phyloP scores from a whole-genome alignment of 2,113 vertebrate species.

The Lucifuga dentata region DNA sequence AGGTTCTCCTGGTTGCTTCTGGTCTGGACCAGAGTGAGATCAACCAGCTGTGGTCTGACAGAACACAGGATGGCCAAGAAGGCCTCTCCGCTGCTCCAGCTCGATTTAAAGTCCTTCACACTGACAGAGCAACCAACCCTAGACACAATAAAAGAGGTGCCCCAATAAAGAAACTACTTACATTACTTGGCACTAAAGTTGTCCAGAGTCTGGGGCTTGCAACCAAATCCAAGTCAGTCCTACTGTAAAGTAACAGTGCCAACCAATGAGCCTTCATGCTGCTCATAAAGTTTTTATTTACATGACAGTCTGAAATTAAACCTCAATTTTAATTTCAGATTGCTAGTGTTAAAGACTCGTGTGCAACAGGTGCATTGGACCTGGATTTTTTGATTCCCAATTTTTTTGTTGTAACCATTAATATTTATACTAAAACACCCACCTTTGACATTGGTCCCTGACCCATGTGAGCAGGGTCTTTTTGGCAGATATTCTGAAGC shows the following conservation, averaged over 20 bases:
- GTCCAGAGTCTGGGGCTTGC: no score
- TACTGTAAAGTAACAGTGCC: no score
- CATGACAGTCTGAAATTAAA: no score
- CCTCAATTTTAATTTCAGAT: no score
- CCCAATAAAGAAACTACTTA: background rate
- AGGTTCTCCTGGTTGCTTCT: slow-evolving; percentile 90
- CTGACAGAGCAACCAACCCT: slow-evolving; percentile 82
- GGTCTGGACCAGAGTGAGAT: slow-evolving; percentile 81
- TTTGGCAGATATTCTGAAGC: slow-evolving; percentile 81
- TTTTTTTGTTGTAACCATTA: background rate
- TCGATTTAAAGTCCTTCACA: slow-evolving; percentile 90
- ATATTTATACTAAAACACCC: background rate
- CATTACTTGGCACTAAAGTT: no score
- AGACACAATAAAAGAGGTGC: background rate
- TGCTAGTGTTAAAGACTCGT: no score
- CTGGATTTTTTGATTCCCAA: no score
- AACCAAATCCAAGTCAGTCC: no score
- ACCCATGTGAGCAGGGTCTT: slow-evolving; percentile 92
- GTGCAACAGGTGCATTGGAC: no score
- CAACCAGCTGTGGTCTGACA: slow-evolving; percentile 88
- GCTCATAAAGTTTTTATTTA: no score
- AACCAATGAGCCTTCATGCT: no score
- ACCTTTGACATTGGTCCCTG: slow-evolving; percentile 89
- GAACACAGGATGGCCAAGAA: slow-evolving; percentile 91
- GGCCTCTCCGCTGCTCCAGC: slow-evolving; percentile 91